Percentiles rank a stretch among this genome's conserved stretches.
These are phyloP conservation scores for Kuschelorhynchus macadamiae DNA, from an alignment of 2,888 invertebrate genomes.

Conservation along the genomic window DNA sequence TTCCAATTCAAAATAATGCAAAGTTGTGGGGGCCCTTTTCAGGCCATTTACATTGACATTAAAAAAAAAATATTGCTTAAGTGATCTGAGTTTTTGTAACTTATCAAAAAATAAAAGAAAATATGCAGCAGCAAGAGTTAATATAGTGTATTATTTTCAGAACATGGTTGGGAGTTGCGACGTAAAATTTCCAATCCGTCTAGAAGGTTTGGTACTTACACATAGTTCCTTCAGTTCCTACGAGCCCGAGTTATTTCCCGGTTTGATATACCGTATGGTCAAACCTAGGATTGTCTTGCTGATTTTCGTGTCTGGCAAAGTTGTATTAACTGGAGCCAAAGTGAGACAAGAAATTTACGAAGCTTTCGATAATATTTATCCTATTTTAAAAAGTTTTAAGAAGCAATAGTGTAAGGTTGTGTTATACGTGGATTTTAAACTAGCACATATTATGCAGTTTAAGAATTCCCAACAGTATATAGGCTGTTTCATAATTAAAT, in stretches of 20 bases:
- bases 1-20: no score
- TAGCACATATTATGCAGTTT: no score
- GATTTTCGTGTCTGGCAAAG: conserved; percentile 89
- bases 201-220: conserved; percentile 78
- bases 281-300: conserved; percentile 85
- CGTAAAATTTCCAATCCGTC: conserved; percentile 86
- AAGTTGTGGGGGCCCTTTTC: no score
- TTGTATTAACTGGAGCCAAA: conserved; percentile 87
- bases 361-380: conserved; percentile 84
- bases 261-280: conserved; percentile 87
- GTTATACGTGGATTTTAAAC: not conserved
- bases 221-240: conserved; percentile 86
- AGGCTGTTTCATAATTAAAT: no score
- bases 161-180: conserved; percentile 92
- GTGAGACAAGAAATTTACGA: conserved; percentile 81
- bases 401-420: conserved; percentile 32
- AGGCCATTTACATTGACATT: no score
- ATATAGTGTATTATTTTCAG: conserved; percentile 9
- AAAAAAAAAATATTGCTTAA: no score
- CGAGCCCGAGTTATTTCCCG: conserved; percentile 88
- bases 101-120: no score
- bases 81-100: no score
- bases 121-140: no score
- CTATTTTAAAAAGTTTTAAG: conserved; percentile 80
- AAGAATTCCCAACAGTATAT: no score